Conservation (phyloP, 2,888 invertebrate genomes). For the Cantharis rustica region DNA sequence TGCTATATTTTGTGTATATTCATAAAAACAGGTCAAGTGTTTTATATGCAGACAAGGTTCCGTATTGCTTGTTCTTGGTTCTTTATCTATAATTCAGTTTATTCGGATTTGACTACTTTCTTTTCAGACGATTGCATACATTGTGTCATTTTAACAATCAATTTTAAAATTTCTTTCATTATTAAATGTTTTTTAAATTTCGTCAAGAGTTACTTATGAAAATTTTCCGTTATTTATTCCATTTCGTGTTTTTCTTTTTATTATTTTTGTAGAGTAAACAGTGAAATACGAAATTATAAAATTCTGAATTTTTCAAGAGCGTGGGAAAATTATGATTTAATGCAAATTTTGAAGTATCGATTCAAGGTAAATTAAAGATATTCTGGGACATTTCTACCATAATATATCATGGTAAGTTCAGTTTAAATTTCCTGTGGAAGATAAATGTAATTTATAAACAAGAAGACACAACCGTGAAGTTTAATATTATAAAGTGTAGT, state of each 20-base stretch:
- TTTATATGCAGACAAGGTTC: background rate
- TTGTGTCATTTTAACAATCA: background rate
- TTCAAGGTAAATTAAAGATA: background rate
- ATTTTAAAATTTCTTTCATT: background rate
- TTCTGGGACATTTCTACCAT: background rate
- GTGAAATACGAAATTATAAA: background rate
- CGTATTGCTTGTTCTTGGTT: background rate
- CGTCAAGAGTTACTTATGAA: background rate
- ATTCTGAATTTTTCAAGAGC: background rate
- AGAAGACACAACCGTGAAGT: constrained; percentile 6
- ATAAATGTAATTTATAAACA: background rate
- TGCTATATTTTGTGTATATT: background rate
- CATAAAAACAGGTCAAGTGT: background rate
- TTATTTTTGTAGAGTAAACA: too few relatives aligned
- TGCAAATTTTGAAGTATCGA: background rate
- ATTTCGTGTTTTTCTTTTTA: too few relatives aligned
- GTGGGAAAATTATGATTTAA: background rate
- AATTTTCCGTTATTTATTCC: too few relatives aligned
- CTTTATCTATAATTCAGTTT: background rate
- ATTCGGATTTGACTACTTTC: background rate
- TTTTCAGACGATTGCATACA: background rate
- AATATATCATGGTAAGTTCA: background rate
- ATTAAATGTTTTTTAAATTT: background rate
- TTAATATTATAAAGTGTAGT: constrained; percentile 6
- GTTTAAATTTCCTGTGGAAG: background rate